These are phyloP conservation scores for Tylochromis polylepis DNA, from an alignment of 2,113 vertebrate species.

Conservation along the genomic window DNA sequence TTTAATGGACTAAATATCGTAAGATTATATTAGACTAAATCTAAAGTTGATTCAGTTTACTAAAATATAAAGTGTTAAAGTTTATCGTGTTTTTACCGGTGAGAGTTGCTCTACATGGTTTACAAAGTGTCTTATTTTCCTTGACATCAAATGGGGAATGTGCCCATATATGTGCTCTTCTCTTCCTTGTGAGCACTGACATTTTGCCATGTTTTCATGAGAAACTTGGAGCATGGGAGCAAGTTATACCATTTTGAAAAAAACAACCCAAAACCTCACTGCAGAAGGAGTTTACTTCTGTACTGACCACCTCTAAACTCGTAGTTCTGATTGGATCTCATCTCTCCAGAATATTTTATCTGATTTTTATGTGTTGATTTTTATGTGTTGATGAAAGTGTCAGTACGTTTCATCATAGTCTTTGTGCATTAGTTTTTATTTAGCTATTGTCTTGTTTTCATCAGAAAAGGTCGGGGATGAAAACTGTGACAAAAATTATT, in stretches of 20 bases:
- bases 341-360: neutral
- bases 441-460: neutral
- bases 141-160: neutral
- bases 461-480: neutral
- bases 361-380: accelerated
- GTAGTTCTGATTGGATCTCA: neutral
- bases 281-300: neutral
- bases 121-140: neutral
- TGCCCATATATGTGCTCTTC: neutral
- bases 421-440: neutral
- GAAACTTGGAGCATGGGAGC: neutral
- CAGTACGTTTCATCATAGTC: neutral
- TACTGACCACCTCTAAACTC: neutral
- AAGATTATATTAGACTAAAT: no score
- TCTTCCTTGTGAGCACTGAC: neutral
- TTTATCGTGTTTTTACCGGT: accelerated
- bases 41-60: no score
- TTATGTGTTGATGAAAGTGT: neutral
- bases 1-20: no score
- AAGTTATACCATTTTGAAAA: accelerated
- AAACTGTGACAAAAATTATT: neutral
- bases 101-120: neutral
- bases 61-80: neutral
- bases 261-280: neutral
- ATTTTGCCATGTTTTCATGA: neutral